Evolutionary conservation across 2,113 vertebrate genomes (phyloP), one percentile per base, ranked within the genome.

Genomic region (Gasterosteus aculeatus): DNA sequence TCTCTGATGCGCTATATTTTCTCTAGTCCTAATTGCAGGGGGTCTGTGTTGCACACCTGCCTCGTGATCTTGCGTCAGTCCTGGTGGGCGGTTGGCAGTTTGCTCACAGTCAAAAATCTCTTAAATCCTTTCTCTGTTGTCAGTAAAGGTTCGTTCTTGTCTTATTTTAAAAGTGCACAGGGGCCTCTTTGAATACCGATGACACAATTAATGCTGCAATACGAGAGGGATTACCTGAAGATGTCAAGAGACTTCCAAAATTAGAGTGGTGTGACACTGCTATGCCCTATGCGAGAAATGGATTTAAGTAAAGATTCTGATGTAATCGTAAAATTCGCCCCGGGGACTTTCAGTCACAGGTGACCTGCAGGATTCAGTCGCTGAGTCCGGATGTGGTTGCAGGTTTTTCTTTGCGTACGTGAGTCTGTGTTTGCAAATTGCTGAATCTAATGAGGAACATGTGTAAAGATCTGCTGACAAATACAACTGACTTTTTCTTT

Each of bases 141-240:
- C 77, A 73, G 77, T 51, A 64, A 60, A 60, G 22, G 57, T 81
- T 84, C 46, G 0, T 69, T 76, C 67, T 69, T 3, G 42, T 71
- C 78, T 78, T 72, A 67, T 80, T 81, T 78, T 78, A 64, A 80
- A 86, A 80, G 78, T 59, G 22, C 73, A 72, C 39, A 12, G 39
- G 60, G 41, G 35, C 38, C 47, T 51, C 66, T 84, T 69, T 90
- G 85, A 88, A 90, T 90, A 82, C 88, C 82, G 81, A 91, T 81
- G 86, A 87, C 88, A 87, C 66, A 74, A 85, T 87, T 88, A 87
- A 84, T 84, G 83, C 77, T 72, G 61, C 85, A 89, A 82, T 81
- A 83, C 77, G 44, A 31, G 68, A 70, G 87, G 89, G 83, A 86
- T 89, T 88, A 83, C 72, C 49, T 84, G 63, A 74, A 85, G 86